These are phyloP conservation scores for Vidua chalybeata DNA, from an alignment of 2,113 vertebrate genomes.

Conservation along the genomic window DNA sequence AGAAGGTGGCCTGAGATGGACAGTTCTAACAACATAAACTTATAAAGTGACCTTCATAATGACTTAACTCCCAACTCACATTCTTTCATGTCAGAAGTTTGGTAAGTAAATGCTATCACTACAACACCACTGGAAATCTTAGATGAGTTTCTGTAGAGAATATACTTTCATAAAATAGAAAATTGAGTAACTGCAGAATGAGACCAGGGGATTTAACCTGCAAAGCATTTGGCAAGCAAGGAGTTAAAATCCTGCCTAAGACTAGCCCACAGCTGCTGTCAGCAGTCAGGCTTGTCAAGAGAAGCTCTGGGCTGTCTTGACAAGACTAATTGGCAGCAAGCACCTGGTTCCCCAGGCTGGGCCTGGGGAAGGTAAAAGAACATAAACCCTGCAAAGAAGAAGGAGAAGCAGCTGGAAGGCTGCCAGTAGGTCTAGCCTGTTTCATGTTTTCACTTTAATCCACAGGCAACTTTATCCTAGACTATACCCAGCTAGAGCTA, in stretches of 20 bases:
- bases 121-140: not conserved
- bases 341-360: constrained; percentile 35
- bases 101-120: not conserved
- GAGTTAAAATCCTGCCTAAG: constrained; percentile 45
- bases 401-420: constrained; percentile 19
- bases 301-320: constrained; percentile 43
- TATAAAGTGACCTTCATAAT: not conserved
- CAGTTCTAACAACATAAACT: not conserved
- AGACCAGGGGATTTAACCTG: not conserved
- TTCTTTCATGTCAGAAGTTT: not conserved
- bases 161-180: not conserved
- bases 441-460: constrained; percentile 16
- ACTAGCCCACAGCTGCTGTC: constrained; percentile 55
- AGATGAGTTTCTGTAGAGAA: not conserved
- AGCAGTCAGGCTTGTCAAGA: constrained; percentile 60
- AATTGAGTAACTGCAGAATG: not conserved
- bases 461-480: not conserved
- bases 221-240: not conserved
- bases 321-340: constrained; percentile 65
- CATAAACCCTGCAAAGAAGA: constrained; percentile 26
- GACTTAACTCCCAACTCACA: not conserved
- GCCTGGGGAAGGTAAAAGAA: constrained; percentile 29
- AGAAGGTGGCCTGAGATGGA: not conserved
- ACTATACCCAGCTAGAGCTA: not conserved
- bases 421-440: constrained; percentile 14